These are phyloP conservation scores for Ptychochromis oligacanthus DNA, from an alignment of 2,113 vertebrate species.

Conservation along the genomic window DNA sequence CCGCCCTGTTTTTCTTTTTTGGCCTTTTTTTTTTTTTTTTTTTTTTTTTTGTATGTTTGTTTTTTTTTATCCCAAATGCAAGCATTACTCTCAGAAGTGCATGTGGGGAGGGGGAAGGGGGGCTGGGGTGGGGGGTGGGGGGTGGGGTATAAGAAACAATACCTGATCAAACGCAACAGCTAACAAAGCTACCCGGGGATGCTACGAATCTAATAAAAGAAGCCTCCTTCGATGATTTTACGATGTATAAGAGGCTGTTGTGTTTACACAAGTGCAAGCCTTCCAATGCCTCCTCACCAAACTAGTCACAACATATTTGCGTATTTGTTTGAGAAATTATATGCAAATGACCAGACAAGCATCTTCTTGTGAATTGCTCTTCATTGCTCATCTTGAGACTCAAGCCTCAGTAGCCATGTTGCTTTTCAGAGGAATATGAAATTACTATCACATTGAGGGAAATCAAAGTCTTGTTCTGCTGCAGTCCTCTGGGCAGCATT, in stretches of 20 bases:
- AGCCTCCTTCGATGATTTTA: background rate
- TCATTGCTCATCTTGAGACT: slow-evolving; percentile 60
- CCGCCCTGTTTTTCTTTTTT: too few species aligned
- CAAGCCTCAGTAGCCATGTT: slow-evolving; percentile 70
- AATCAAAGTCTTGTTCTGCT: slow-evolving; percentile 80
- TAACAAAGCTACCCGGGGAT: slow-evolving; percentile 53
- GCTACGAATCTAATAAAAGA: slow-evolving; percentile 26
- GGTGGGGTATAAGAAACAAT: slow-evolving; percentile 33
- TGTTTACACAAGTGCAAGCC: background rate
- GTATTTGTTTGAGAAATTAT: slow-evolving; percentile 47
- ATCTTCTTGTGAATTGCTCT: slow-evolving; percentile 54
- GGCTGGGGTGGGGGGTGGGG: background rate
- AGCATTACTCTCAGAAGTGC: slow-evolving; percentile 41
- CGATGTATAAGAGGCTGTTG: slow-evolving; percentile 13
- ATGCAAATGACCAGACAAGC: slow-evolving; percentile 62
- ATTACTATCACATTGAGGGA: slow-evolving; percentile 79
- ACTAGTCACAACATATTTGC: background rate
- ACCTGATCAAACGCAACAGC: slow-evolving; percentile 61
- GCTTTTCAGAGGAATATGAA: slow-evolving; percentile 77
- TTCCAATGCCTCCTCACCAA: slow-evolving; percentile 4
- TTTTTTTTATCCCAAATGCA: slow-evolving; percentile 59
- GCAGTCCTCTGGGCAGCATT: slow-evolving; percentile 76
- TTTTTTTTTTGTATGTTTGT: slow-evolving; percentile 7
- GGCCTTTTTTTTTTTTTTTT: slow-evolving; percentile 51
- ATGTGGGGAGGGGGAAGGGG: background rate